Percentiles rank a stretch among this genome's conserved stretches.
Conservation (phyloP, 2,113 vertebrate species). For the Rostratula benghalensis region DNA sequence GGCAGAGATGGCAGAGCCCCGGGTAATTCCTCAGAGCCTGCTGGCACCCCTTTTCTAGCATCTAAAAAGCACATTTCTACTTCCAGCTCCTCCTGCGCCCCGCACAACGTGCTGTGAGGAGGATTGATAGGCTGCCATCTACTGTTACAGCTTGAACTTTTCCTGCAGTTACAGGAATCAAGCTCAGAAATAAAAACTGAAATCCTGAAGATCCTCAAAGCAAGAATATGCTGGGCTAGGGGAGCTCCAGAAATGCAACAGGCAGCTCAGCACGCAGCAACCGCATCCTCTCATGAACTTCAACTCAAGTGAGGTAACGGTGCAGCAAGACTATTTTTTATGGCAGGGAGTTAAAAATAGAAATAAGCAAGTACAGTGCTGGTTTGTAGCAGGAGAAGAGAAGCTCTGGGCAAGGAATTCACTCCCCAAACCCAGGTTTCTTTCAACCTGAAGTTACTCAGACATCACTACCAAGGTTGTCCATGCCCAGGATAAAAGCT, state of each 20-base stretch:
- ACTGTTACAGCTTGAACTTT: neutral
- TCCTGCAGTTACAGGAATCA: neutral
- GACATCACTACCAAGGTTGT: neutral
- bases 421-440: neutral
- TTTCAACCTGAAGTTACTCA: neutral
- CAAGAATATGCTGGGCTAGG: neutral
- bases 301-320: rapidly evolving
- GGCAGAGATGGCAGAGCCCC: neutral
- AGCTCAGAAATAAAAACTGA: neutral
- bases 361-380: neutral
- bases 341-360: neutral
- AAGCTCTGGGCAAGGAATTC: neutral
- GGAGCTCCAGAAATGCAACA: neutral
- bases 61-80: neutral
- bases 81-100: neutral
- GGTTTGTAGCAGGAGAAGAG: neutral
- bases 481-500: neutral
- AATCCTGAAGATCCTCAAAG: neutral
- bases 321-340: neutral
- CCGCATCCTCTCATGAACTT: rapidly evolving
- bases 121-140: constrained; percentile 24
- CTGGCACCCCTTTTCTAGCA: neutral
- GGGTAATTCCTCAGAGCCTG: neutral
- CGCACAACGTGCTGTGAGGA: neutral
- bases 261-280: neutral